Conservation (phyloP, 2,797 vertebrate genomes). For the Toxotes lorentzi region DNA sequence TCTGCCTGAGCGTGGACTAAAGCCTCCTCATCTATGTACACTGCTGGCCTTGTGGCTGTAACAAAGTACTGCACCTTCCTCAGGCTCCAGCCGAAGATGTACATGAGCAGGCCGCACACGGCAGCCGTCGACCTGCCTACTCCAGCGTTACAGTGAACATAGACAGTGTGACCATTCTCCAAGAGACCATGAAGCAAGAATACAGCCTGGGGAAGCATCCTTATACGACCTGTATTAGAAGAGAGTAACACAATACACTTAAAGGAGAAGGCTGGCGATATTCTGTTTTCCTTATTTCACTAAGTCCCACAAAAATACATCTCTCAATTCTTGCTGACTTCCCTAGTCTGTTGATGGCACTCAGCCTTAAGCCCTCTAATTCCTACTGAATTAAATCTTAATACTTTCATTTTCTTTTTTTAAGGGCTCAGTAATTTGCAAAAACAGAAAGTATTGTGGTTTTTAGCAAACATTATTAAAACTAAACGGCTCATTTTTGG, state of each 20-base stretch:
- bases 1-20: conserved; percentile 88
- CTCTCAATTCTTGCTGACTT: not conserved
- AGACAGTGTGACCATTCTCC: conserved; percentile 93
- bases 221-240: conserved; percentile 87
- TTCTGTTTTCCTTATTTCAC: not conserved
- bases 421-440: no score
- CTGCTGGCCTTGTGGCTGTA: conserved; percentile 88
- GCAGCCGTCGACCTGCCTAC: conserved; percentile 95
- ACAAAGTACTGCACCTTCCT: conserved; percentile 95
- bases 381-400: not conserved
- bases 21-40: conserved; percentile 96
- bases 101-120: conserved; percentile 94
- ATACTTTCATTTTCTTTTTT: no score
- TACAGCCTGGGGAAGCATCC: conserved; percentile 97
- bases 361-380: not conserved
- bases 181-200: conserved; percentile 92
- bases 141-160: conserved; percentile 96
- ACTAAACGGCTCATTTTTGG: not conserved
- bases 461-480: conserved; percentile 2
- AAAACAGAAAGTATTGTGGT: not conserved
- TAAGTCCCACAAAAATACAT: not conserved
- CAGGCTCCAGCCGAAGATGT: conserved; percentile 91
- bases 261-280: not conserved
- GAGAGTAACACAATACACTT: conserved; percentile 16
- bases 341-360: not conserved